These are phyloP conservation scores for Cossypha caffra DNA, from an alignment of 2,797 vertebrate species.

Conservation along the genomic window DNA sequence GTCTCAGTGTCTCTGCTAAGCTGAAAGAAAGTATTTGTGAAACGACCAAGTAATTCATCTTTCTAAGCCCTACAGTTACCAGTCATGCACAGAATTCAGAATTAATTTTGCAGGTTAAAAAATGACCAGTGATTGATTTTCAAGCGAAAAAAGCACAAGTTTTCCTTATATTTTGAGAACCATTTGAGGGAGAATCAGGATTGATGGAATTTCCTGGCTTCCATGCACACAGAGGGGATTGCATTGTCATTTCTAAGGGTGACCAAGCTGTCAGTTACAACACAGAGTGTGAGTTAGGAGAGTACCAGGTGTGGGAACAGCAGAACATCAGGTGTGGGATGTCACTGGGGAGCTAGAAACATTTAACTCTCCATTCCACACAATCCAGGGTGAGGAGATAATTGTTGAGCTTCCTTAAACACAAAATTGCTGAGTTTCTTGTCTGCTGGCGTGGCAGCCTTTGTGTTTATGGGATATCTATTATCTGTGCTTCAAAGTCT, in stretches of 20 bases:
- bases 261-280: neutral
- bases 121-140: neutral
- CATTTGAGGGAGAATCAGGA: neutral
- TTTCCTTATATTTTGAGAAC: neutral
- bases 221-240: neutral
- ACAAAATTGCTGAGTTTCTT: neutral
- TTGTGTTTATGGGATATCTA: neutral
- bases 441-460: neutral
- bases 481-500: neutral
- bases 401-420: neutral
- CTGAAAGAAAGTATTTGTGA: neutral
- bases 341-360: neutral
- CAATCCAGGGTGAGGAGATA: neutral
- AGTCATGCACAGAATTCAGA: neutral
- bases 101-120: neutral
- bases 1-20: neutral
- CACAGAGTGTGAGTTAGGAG: neutral
- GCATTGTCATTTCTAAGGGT: neutral
- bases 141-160: neutral
- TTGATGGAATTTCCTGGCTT: neutral
- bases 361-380: neutral
- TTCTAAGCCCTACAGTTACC: neutral
- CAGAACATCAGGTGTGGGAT: neutral
- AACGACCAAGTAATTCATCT: neutral
- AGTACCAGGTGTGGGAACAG: rapidly evolving